A percentile compares a stretch with the other conserved stretches of the same genome.
phyloP scores from a whole-genome alignment of 2,113 vertebrate species.

The Numenius arquata region DNA sequence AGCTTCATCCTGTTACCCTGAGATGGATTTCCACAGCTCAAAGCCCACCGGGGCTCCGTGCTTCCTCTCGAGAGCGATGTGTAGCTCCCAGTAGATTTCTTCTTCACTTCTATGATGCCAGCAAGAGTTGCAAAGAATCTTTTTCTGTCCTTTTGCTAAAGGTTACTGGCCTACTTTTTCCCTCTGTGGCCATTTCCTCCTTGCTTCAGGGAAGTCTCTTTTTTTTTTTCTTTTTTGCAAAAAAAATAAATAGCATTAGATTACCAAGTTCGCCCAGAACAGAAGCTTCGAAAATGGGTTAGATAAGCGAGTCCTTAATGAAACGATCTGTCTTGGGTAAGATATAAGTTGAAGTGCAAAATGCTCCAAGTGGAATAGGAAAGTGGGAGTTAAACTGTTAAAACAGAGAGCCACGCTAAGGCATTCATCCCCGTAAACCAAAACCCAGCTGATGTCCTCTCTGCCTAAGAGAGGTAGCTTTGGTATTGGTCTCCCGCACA shows the following conservation, averaged over 20 bases:
- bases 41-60: not conserved
- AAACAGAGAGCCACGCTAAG: not conserved
- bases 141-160: not conserved
- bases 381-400: not conserved
- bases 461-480: not conserved
- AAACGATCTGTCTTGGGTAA: not conserved
- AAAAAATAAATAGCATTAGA: not conserved
- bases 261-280: not conserved
- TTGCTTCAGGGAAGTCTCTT: not conserved
- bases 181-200: not conserved
- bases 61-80: not conserved
- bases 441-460: not conserved
- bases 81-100: not conserved
- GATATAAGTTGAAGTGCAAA: not conserved
- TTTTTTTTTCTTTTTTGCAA: not conserved
- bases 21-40: not conserved
- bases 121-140: not conserved
- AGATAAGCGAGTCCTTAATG: not conserved
- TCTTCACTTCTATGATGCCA: not conserved
- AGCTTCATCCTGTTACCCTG: not conserved
- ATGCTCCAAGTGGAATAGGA: accelerated
- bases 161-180: not conserved
- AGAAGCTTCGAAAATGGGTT: not conserved
- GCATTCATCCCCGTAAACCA: not conserved
- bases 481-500: accelerated